These are phyloP conservation scores for Arizona elegans DNA, from an alignment of 2,113 vertebrate genomes.

Conservation along the genomic window DNA sequence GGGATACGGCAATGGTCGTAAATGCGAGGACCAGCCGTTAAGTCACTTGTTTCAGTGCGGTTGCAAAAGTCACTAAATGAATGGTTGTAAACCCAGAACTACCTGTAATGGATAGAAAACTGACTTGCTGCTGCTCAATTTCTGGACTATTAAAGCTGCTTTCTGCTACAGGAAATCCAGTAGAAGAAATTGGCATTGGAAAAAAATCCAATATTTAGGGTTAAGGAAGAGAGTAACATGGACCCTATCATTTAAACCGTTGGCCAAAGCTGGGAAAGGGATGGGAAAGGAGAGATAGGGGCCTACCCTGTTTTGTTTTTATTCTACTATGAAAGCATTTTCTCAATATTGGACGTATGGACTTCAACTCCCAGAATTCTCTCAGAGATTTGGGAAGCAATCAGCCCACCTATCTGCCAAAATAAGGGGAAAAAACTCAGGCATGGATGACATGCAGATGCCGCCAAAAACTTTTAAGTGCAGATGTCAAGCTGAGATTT, in stretches of 20 bases:
- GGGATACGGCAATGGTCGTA: too few species aligned
- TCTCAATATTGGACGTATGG: too few species aligned
- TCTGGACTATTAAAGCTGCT: background rate
- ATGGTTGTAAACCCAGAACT: too few species aligned
- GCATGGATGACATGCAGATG: background rate
- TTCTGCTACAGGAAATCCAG: background rate
- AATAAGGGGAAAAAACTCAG: fast-evolving
- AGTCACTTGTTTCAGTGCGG: too few species aligned
- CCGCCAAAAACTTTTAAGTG: background rate
- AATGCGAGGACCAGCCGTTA: too few species aligned
- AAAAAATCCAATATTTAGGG: background rate
- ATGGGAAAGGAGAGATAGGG: background rate
- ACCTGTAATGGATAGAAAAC: background rate
- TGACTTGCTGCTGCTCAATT: background rate
- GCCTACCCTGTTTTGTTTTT: background rate
- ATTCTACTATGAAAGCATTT: background rate
- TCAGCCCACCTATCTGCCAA: background rate
- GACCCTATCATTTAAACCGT: too few species aligned
- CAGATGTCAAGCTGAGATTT: background rate
- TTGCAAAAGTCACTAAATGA: too few species aligned
- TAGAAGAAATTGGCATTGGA: background rate
- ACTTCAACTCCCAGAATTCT: too few species aligned
- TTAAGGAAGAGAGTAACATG: background rate
- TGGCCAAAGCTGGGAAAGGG: too few species aligned
- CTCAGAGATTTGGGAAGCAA: background rate